Evolutionary conservation across 2,113 vertebrate species (phyloP).

Genomic region (Cricetomys ansorgei): DNA sequence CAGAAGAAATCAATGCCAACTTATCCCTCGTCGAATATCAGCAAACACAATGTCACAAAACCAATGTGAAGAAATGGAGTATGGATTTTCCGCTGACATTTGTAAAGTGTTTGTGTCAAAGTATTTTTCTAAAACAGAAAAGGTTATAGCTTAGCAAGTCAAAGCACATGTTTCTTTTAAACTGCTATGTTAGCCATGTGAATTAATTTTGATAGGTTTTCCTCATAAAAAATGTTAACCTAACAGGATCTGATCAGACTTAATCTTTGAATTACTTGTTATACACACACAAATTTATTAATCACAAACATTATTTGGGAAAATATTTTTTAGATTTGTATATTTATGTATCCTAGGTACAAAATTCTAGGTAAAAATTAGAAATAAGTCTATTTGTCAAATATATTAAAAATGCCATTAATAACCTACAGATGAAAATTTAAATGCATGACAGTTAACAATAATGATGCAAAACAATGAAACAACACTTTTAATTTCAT

Average conservation of each 20-base stretch:
- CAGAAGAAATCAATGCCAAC: constrained; percentile 89
- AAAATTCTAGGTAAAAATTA: not conserved
- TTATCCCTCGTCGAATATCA: constrained; percentile 88
- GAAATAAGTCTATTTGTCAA: not conserved
- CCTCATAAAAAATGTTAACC: constrained; percentile 77
- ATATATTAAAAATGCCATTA: not conserved
- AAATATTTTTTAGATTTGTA: constrained; percentile 42
- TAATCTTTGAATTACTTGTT: constrained; percentile 74
- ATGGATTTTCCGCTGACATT: constrained; percentile 92
- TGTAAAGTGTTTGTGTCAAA: constrained; percentile 90
- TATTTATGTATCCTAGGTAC: constrained; percentile 66
- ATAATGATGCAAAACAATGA: not conserved
- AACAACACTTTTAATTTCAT: not conserved
- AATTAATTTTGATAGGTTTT: constrained; percentile 84
- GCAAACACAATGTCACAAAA: constrained; percentile 89
- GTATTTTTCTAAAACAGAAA: constrained; percentile 89
- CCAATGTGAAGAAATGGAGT: constrained; percentile 89
- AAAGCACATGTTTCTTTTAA: constrained; percentile 87
- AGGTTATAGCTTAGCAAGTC: constrained; percentile 89
- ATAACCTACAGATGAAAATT: not conserved
- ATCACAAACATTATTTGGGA: constrained; percentile 73
- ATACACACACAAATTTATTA: constrained; percentile 71
- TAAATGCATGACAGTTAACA: not conserved
- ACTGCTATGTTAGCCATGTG: constrained; percentile 80
- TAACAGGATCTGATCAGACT: constrained; percentile 64